A percentile compares a stretch with the other conserved stretches of the same genome.
Conservation (phyloP, 2,797 vertebrate species). For the Miichthys miiuy region DNA sequence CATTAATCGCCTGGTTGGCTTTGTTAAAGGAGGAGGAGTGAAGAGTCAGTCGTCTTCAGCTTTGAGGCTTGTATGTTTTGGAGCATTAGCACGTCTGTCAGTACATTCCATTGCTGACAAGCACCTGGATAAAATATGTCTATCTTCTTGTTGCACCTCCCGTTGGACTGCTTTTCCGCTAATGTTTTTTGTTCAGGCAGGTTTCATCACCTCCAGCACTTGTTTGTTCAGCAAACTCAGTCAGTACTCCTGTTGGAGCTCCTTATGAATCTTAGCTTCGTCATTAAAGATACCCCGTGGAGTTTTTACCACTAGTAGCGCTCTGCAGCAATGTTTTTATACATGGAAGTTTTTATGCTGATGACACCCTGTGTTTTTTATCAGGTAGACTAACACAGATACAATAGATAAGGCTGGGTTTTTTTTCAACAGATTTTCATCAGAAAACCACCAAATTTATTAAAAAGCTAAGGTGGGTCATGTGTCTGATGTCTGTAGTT, state of each 20-base stretch:
- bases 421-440: no score
- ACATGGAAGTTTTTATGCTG: not conserved
- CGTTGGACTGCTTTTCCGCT: not conserved
- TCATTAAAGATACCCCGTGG: not conserved
- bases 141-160: not conserved
- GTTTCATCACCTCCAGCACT: not conserved
- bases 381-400: not conserved
- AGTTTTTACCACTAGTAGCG: not conserved
- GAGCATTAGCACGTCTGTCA: conserved; percentile 21
- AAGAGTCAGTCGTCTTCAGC: conserved; percentile 2
- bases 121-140: conserved; percentile 63
- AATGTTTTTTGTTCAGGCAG: conserved; percentile 4
- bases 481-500: not conserved
- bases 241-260: not conserved
- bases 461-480: not conserved
- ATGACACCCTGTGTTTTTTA: not conserved
- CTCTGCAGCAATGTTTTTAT: not conserved
- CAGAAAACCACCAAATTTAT: not conserved
- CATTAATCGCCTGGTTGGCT: not conserved
- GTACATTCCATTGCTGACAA: conserved; percentile 29
- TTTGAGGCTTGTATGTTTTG: not conserved
- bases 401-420: no score
- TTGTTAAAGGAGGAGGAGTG: not conserved
- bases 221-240: not conserved
- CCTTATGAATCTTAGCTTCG: no score